Evolutionary conservation across 2,888 invertebrate genomes (phyloP), one percentile per base, ranked within the genome.

Genomic region (Tetramorium bicarinatum): DNA sequence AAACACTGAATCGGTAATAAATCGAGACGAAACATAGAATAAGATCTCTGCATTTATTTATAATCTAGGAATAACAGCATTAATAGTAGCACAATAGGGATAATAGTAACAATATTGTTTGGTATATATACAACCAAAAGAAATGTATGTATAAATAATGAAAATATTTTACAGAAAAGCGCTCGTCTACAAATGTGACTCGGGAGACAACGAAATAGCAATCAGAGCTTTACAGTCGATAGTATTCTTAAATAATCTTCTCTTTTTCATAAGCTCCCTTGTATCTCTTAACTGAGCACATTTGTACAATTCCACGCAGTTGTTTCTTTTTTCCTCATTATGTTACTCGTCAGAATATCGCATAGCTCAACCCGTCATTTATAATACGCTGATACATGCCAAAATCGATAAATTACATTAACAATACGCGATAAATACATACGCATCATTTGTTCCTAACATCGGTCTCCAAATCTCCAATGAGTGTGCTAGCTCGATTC

Each of bases 81-180:
- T 34, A 72, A 72, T 59, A 72, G 25, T 72, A 71, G 54, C 54
- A 38, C 49, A 56, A 11, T 59, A 41, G 80, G 76, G 44, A 61
- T 87, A 85, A 74, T 83, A 66, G 25, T 86, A 85, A 83, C 83
- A 79, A 87, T 83, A 44, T 76, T 69, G 79, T 83, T 7, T 41
- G 29, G 7, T 54, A 25, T 67, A 67, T 54, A 25, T 44, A 69
- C 54, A 67, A 54, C 44, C 64, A 64, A 84, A 83, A 74, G 69
- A 80, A 67, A 85, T 47, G 54, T 66, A 84, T 71, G 18, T 56
- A 15, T 89, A 90, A 84, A 83, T 89, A 90, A 87, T 81, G 77
- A 81, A 69, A 87, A 44, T 91, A 91, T 92, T 89, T 91, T 90
- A 89, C 91, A 92, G 83, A 87, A 34, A 34, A 87, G 81, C 84